Percentiles rank a stretch among this genome's conserved stretches.
Evolutionary conservation across 1,140 invertebrate species (phyloP).

Genomic region (Hypothenemus hampei): DNA sequence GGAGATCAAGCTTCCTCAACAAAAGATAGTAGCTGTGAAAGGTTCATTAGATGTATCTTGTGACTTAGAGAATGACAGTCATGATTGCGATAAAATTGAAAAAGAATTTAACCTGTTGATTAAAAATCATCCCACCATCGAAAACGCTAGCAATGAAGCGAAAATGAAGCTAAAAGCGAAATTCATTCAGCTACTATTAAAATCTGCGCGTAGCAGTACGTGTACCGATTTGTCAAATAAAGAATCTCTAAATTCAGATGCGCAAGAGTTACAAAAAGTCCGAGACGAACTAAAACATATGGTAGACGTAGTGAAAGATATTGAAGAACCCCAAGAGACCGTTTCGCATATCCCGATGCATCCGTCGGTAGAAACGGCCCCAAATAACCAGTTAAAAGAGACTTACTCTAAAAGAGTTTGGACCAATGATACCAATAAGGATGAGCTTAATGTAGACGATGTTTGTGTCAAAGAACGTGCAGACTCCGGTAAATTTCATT

Average conservation of each 20-base stretch:
- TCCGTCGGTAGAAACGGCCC: not conserved
- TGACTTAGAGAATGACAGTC: too few species aligned
- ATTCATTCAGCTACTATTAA: constrained; percentile 16
- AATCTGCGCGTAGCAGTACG: constrained; percentile 3
- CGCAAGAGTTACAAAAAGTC: too few species aligned
- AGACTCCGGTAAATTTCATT: not conserved
- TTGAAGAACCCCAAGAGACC: not conserved
- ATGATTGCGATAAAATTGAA: too few species aligned
- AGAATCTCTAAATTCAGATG: too few species aligned
- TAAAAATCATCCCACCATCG: constrained; percentile 10
- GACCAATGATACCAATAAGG: not conserved
- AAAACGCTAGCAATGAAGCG: constrained; percentile 13
- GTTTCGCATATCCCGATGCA: not conserved
- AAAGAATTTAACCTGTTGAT: not conserved
- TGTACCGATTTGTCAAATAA: not conserved
- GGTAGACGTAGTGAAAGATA: not conserved
- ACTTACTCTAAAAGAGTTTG: not conserved
- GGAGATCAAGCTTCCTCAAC: not conserved
- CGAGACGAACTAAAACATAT: too few species aligned
- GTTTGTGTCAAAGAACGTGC: not conserved
- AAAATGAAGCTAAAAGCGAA: constrained; percentile 22
- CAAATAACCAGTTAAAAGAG: not conserved
- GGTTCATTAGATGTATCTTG: too few species aligned
- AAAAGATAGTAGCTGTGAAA: too few species aligned
- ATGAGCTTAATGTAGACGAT: not conserved